phyloP scores from a whole-genome alignment of 2,113 vertebrate genomes.

The Nothoprocta perdicaria region DNA sequence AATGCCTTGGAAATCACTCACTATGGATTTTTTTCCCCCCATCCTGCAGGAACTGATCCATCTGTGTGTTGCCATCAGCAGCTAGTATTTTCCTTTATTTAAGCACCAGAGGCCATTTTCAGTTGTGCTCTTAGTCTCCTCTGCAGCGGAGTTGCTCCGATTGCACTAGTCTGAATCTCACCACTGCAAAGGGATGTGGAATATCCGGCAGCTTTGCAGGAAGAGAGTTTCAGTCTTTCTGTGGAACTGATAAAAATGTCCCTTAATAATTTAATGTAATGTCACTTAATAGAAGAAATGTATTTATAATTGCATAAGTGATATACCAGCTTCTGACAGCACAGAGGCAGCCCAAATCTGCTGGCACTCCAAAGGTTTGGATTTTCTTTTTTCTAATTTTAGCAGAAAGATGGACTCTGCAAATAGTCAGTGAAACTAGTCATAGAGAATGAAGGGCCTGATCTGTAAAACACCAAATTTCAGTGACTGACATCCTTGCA shows the following conservation, averaged over 20 bases:
- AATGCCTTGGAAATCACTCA: conserved; percentile 54
- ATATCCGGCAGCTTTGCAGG: background rate
- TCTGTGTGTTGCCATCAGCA: conserved; percentile 1
- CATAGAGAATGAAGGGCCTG: background rate
- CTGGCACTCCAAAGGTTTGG: background rate
- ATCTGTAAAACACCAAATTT: background rate
- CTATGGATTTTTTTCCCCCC: background rate
- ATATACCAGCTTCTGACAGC: background rate
- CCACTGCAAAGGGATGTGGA: background rate
- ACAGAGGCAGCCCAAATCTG: background rate
- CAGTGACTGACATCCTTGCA: background rate
- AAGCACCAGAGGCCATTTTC: conserved; percentile 10
- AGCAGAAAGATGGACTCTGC: background rate
- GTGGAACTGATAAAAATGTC: background rate
- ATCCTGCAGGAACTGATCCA: background rate
- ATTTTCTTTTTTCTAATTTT: background rate
- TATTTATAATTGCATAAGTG: background rate
- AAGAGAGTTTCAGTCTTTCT: background rate
- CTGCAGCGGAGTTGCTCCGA: conserved; percentile 9
- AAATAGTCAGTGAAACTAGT: background rate
- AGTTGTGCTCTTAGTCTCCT: background rate
- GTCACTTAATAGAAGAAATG: background rate
- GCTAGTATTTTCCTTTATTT: conserved; percentile 16
- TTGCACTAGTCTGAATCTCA: background rate
- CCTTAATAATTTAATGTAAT: background rate